Conservation (phyloP, 1,140 invertebrate species). For the Drosophila orosa region DNA sequence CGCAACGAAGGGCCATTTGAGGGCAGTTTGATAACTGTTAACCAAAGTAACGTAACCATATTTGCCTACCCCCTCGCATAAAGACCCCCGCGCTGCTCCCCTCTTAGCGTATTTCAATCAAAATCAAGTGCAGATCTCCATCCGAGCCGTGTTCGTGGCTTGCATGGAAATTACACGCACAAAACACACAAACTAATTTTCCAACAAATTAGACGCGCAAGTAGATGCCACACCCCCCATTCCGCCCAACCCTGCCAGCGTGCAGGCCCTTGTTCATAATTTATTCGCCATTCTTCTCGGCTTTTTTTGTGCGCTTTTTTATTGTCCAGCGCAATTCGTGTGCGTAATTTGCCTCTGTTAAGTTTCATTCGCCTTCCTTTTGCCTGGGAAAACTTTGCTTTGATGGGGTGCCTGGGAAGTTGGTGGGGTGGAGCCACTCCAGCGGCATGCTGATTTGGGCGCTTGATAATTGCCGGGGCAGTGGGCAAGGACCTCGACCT, state of each 20-base stretch:
- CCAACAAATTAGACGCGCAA: constrained; percentile 80
- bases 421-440: neutral
- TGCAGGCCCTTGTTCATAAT: constrained; percentile 67
- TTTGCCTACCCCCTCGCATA: neutral
- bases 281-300: constrained; percentile 65
- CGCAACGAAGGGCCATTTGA: neutral
- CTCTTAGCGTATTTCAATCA: constrained; percentile 71
- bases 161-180: constrained; percentile 78
- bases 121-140: constrained; percentile 74
- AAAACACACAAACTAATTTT: constrained; percentile 81
- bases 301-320: constrained; percentile 58
- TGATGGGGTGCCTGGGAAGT: constrained; percentile 35
- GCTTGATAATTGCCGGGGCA: constrained; percentile 69
- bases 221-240: constrained; percentile 44
- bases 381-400: constrained; percentile 67
- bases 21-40: constrained; percentile 5
- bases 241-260: constrained; percentile 1
- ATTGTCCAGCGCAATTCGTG: constrained; percentile 80
- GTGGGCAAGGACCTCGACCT: neutral
- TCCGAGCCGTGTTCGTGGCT: constrained; percentile 51
- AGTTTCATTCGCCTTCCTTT: constrained; percentile 48
- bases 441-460: constrained; percentile 58
- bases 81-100: neutral
- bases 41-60: constrained; percentile 3
- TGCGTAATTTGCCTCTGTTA: constrained; percentile 77